Evolutionary conservation across 2,797 vertebrate species (phyloP), one percentile per base, ranked within the genome.

Genomic region (Catostomus latipinnis): DNA sequence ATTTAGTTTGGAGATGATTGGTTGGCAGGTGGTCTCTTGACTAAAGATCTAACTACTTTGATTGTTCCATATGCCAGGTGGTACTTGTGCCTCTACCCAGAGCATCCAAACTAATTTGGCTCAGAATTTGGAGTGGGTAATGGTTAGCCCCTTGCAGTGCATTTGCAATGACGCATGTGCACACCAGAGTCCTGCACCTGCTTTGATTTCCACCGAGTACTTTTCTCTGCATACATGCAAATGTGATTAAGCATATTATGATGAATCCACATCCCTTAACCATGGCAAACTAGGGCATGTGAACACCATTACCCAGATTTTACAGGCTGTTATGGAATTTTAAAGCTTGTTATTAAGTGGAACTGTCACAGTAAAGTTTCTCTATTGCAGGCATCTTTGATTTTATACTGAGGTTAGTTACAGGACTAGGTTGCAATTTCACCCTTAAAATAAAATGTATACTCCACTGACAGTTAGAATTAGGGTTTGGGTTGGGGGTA

Each of bases 211-310:
- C 49, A 60, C 43, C 9, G 66, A 71, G 74, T 69, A 72, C 71
- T 78, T 52, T 72, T 72, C 78, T 82, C 77, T 48, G 67, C 78
- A 84, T 77, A 84, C 72, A 76, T 83, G 75, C 81, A 83, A 76
- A 84, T 84, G 81, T 83, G 78, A 84, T 86, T 84, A 81, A 82
- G 48, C 63, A 52, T 16, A 79, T 84, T 84, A 76, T 73, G 48
- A 71, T 45, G 49, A 82, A 65, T 71, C 49, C 66, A 57, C 56
- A 53, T 48, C 49, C 49, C 11, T 56, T 63, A 65, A 43, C 62
- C 13, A 12, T 11, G 14, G 5, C 4, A 72, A 81, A 76, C 62
- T 54, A 68, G 58, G 63, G 11, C 9, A 13, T 71, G 54, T 48
- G 65, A 71, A 76, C 13, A 34, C 6, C 6, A 14, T 60, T 10